Evolutionary conservation across 2,797 vertebrate genomes (phyloP).

Genomic region (Euthynnus affinis): DNA sequence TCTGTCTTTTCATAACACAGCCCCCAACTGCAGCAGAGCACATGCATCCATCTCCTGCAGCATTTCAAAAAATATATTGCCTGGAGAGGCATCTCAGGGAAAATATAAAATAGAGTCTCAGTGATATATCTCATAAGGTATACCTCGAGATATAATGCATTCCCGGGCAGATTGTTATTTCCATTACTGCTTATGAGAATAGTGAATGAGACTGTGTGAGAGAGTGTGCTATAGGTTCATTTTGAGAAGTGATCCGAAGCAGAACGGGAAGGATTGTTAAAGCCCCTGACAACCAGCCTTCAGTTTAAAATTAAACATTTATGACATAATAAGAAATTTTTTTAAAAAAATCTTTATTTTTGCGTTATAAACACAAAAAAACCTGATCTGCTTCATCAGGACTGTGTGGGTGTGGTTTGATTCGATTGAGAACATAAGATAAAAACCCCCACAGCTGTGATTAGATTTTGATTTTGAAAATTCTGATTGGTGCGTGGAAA

Average conservation of each 20-base stretch:
- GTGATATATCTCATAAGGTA: slow-evolving; percentile 52
- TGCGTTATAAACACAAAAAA: no score
- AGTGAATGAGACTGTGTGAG: slow-evolving; percentile 22
- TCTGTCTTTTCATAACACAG: slow-evolving; percentile 13
- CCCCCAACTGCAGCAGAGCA: neutral
- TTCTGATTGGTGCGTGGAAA: no score
- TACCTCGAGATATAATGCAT: slow-evolving; percentile 42
- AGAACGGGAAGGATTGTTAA: neutral
- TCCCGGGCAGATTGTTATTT: slow-evolving; percentile 51
- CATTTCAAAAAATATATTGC: slow-evolving; percentile 46
- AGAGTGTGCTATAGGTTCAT: slow-evolving; percentile 3
- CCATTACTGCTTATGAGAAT: slow-evolving; percentile 48
- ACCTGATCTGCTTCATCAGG: neutral
- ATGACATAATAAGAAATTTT: neutral
- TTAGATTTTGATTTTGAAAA: no score
- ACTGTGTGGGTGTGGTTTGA: neutral
- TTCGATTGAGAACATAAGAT: neutral
- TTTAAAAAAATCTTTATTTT: no score
- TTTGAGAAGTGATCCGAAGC: slow-evolving; percentile 16
- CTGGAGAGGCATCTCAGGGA: slow-evolving; percentile 46
- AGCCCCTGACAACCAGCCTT: neutral
- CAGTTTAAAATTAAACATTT: neutral
- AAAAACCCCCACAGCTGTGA: no score
- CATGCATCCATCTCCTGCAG: slow-evolving; percentile 43
- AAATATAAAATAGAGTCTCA: slow-evolving; percentile 42